Evolutionary conservation across 2,888 invertebrate genomes (phyloP).

Genomic region (Buathra laborator): DNA sequence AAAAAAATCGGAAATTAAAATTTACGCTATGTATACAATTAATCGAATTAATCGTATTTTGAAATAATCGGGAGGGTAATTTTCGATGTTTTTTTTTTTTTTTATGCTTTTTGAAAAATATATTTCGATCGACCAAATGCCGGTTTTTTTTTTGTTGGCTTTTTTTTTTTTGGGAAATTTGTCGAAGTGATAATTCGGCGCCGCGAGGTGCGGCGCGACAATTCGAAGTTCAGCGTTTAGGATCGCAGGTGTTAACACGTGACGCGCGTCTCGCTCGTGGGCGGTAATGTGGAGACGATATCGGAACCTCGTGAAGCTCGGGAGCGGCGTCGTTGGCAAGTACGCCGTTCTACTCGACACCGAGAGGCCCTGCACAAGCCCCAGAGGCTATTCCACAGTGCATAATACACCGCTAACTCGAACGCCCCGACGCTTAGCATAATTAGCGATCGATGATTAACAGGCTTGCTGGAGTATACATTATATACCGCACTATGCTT

Average conservation of each 20-base stretch:
- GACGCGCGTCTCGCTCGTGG: conserved; percentile 55
- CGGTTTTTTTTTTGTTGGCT: too few species aligned
- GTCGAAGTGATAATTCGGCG: neutral
- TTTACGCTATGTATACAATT: too few species aligned
- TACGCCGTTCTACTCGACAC: conserved; percentile 59
- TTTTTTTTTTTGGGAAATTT: too few species aligned
- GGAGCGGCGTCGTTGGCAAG: conserved; percentile 35
- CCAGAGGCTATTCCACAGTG: conserved; percentile 16
- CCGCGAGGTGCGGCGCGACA: neutral
- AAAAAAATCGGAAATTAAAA: too few species aligned
- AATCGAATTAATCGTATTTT: too few species aligned
- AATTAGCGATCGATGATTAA: conserved; percentile 78
- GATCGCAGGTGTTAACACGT: conserved; percentile 48
- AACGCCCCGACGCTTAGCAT: conserved; percentile 71
- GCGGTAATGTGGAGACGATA: conserved; percentile 10
- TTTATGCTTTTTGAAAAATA: too few species aligned
- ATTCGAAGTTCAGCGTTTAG: neutral
- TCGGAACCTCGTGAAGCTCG: conserved; percentile 27
- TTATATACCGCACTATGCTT: too few species aligned
- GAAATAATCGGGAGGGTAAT: too few species aligned
- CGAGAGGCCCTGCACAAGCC: conserved; percentile 29
- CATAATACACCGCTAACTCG: conserved; percentile 60
- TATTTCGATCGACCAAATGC: too few species aligned
- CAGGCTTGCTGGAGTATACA: conserved; percentile 49
- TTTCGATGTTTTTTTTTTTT: too few species aligned